These are phyloP conservation scores for Drosophila oshimai DNA, from an alignment of 1,140 invertebrate genomes.

Conservation along the genomic window DNA sequence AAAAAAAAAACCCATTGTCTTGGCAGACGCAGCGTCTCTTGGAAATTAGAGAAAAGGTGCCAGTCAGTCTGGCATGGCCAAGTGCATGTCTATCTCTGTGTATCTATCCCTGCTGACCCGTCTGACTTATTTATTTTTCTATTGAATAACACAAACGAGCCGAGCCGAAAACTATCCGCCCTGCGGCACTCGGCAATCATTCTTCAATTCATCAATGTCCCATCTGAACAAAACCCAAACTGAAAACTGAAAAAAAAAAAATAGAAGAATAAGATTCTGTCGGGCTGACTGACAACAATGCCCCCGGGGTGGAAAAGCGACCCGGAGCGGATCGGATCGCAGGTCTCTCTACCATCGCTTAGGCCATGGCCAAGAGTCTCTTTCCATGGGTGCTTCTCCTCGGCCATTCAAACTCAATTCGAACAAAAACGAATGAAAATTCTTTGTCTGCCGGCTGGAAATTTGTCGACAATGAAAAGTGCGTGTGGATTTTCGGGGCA, in stretches of 20 bases:
- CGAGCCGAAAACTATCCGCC: slow-evolving; percentile 45
- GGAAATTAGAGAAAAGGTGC: slow-evolving; percentile 67
- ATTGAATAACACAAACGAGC: slow-evolving; percentile 68
- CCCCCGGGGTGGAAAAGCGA: slow-evolving; percentile 52
- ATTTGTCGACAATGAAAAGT: slow-evolving; percentile 40
- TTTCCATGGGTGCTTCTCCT: no score
- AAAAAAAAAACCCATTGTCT: slow-evolving; percentile 1
- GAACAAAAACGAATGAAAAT: slow-evolving; percentile 12
- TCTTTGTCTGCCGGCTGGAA: slow-evolving; percentile 7
- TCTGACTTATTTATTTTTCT: slow-evolving; percentile 75
- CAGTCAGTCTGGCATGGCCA: slow-evolving; percentile 72
- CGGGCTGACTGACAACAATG: slow-evolving; percentile 47
- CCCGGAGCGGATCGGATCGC: slow-evolving; percentile 29
- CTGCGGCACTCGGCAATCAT: slow-evolving; percentile 70
- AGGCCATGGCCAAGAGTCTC: slow-evolving; percentile 39
- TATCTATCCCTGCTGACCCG: slow-evolving; percentile 2
- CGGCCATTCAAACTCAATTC: slow-evolving; percentile 23
- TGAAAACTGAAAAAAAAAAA: slow-evolving; percentile 12
- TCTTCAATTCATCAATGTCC: slow-evolving; percentile 80
- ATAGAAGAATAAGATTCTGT: slow-evolving; percentile 4
- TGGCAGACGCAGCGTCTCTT: slow-evolving; percentile 44
- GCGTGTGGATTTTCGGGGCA: slow-evolving; percentile 51
- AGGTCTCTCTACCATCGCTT: no score
- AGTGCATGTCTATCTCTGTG: slow-evolving; percentile 30
- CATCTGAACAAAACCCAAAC: slow-evolving; percentile 18